Conservation (phyloP, 2,888 invertebrate genomes). For the Chouioia cunea region DNA sequence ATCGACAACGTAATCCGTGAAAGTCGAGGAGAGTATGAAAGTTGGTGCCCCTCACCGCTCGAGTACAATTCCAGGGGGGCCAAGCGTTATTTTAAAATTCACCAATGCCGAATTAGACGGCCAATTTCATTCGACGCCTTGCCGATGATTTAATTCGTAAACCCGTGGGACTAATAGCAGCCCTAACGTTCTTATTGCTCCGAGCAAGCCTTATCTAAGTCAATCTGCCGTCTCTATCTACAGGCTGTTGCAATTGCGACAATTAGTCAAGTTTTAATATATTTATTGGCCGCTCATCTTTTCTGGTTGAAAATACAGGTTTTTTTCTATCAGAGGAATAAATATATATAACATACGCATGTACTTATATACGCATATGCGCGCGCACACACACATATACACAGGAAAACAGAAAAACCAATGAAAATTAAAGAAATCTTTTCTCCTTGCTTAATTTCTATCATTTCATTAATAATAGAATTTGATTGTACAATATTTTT, state of each 20-base stretch:
- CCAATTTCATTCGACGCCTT: slow-evolving; percentile 63
- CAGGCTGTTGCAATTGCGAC: background rate
- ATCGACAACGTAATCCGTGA: slow-evolving; percentile 23
- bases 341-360: too few species aligned
- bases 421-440: too few species aligned
- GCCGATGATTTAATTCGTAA: slow-evolving; percentile 58
- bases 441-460: too few species aligned
- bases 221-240: slow-evolving; percentile 21
- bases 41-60: slow-evolving; percentile 1
- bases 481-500: too few species aligned
- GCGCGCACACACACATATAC: too few species aligned
- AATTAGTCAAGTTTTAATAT: background rate
- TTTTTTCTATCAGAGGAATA: too few species aligned
- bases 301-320: too few species aligned
- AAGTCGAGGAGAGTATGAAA: slow-evolving; percentile 23
- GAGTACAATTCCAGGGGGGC: slow-evolving; percentile 57
- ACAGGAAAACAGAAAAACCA: too few species aligned
- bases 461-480: too few species aligned
- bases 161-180: slow-evolving; percentile 50
- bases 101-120: slow-evolving; percentile 63
- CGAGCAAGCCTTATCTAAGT: slow-evolving; percentile 23
- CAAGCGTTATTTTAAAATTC: slow-evolving; percentile 66
- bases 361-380: too few species aligned
- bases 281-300: too few species aligned
- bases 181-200: slow-evolving; percentile 2